Percentiles rank a stretch among this genome's conserved stretches.
Evolutionary conservation across 2,888 invertebrate genomes (phyloP).

Genomic region (Perizoma affinitatum): DNA sequence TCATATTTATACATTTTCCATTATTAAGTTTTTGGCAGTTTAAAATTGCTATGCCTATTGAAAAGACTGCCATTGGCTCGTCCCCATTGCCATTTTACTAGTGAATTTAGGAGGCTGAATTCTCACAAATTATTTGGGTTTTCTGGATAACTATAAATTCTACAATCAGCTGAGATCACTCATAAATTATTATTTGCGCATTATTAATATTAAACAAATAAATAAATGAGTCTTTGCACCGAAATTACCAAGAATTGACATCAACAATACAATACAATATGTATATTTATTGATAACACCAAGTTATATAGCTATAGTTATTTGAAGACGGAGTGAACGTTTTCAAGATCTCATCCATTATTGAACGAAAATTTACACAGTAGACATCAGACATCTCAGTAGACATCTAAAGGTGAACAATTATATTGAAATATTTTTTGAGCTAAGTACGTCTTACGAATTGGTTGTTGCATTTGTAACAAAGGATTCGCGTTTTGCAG

Average conservation of each 20-base stretch:
- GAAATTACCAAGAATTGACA: conserved; percentile 34
- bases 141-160: too few relatives aligned
- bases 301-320: background rate
- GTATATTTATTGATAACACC: too few relatives aligned
- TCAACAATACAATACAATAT: too few relatives aligned
- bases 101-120: too few relatives aligned
- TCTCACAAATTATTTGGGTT: too few relatives aligned
- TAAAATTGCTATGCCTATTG: too few relatives aligned
- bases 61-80: too few relatives aligned
- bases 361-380: conserved; percentile 35
- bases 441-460: background rate
- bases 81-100: too few relatives aligned
- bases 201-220: background rate
- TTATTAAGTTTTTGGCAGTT: too few relatives aligned
- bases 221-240: conserved; percentile 30
- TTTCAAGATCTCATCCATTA: conserved; percentile 42
- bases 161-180: too few relatives aligned
- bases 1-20: too few relatives aligned
- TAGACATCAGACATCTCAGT: too few relatives aligned
- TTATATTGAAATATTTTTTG: background rate
- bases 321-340: conserved; percentile 30
- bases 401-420: conserved; percentile 1
- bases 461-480: conserved; percentile 23
- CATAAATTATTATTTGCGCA: background rate
- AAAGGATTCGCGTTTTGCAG: conserved; percentile 19